Evolutionary conservation across 1,140 invertebrate species (phyloP).

Genomic region (Pemphigus obesinymphae): DNA sequence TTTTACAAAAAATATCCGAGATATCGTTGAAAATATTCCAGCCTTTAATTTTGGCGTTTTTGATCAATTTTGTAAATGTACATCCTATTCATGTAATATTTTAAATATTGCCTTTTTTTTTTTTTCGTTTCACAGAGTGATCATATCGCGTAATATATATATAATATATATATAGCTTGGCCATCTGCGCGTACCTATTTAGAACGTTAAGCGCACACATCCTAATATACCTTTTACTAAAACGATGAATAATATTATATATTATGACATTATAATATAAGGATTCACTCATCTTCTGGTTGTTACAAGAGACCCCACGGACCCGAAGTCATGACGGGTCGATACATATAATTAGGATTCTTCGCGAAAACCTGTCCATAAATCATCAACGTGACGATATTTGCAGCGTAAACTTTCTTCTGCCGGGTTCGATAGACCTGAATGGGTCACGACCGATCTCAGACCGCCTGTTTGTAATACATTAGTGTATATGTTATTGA

Average conservation of each 20-base stretch:
- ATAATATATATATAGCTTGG: background rate
- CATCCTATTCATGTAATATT: no score
- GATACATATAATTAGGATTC: conserved; percentile 26
- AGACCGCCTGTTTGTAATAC: background rate
- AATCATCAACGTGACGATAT: conserved; percentile 33
- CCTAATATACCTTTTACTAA: background rate
- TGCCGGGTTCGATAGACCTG: background rate
- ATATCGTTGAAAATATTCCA: no score
- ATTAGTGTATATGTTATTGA: background rate
- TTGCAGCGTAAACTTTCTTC: conserved; percentile 26
- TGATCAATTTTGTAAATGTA: no score
- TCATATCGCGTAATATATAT: background rate
- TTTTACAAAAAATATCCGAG: no score
- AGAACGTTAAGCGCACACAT: background rate
- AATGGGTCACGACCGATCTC: conserved; percentile 16
- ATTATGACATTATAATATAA: background rate
- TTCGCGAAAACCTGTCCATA: conserved; percentile 15
- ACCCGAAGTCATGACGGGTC: background rate
- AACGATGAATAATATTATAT: background rate
- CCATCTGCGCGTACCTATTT: background rate
- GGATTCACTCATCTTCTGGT: background rate
- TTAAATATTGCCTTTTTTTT: background rate
- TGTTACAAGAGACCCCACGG: background rate
- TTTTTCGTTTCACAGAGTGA: background rate
- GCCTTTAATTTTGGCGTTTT: no score